Base-by-base conservation (phyloP, 2,113 vertebrate genomes). In the human (Homo sapiens) region DNA sequence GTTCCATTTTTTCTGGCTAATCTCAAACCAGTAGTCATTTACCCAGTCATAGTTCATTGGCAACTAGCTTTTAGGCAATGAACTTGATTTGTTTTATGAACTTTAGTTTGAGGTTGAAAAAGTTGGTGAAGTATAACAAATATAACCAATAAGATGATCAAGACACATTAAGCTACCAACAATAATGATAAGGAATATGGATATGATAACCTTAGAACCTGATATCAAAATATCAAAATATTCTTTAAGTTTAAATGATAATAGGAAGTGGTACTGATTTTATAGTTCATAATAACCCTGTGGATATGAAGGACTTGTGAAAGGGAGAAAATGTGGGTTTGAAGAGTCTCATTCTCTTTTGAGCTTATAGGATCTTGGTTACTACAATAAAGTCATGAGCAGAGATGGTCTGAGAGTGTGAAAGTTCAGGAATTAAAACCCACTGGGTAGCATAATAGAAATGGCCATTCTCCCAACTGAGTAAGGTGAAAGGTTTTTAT, bases 91-190 rank as follows among this genome's bases (percentile, higher is more conserved):
- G 25, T 59, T 43, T 11, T 25, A 30, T 50, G 38, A 95, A 90
- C 27, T 79, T 85, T 61, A 87, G 32, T 85, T 90, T 90, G 82
- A 92, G 48, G 14, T 88, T 86, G 76, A 81, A 85, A 92, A 90
- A 89, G 43, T 68, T 88, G 59, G 43, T 32, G 38, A 94, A 92
- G 45, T 78, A 72, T 23, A 64, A 80, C 2, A 32, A 87, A 83
- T 12, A 50, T 45, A 85, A 25, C 12, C 40, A 70, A 32, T 64
- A 88, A 87, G 70, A 83, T 89, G 30, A 84, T 57, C 18, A 79
- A 94, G 92, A 92, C 3, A 75, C 5, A 70, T 79, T 68, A 96
- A 83, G 25, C 43, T 73, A 68, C 75, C 48, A 91, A 55, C 84
- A 55, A 50, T 73, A 76, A 87, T 48, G 30, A 79, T 66, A 92